These are phyloP conservation scores for Mobula birostris DNA, from an alignment of 2,113 vertebrate species.

Conservation along the genomic window DNA sequence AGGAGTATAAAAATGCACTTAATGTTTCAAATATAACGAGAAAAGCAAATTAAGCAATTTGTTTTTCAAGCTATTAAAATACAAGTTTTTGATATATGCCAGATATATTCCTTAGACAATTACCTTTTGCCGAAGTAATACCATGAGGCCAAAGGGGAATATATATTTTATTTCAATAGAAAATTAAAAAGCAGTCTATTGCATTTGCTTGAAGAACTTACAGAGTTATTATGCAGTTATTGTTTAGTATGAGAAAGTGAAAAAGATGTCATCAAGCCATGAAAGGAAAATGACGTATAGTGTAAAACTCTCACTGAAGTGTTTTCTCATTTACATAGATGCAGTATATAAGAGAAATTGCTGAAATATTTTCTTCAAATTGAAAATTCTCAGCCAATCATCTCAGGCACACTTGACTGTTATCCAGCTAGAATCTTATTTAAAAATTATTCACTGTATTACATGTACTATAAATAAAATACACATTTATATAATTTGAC, in stretches of 20 bases:
- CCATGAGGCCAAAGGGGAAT: background rate
- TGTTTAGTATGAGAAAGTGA: background rate
- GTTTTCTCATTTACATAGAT: background rate
- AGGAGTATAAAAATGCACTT: slow-evolving; percentile 6
- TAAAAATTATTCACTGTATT: background rate
- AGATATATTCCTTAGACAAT: background rate
- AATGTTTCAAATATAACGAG: background rate
- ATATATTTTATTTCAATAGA: background rate
- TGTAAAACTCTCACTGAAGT: background rate
- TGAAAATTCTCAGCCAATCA: slow-evolving; percentile 13
- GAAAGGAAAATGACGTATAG: background rate
- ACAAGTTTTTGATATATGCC: background rate
- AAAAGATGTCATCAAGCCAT: background rate
- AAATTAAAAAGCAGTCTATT: background rate
- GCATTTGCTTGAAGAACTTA: background rate
- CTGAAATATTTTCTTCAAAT: background rate
- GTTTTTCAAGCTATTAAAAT: background rate
- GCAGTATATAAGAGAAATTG: background rate
- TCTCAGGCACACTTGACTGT: background rate
- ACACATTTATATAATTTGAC: background rate
- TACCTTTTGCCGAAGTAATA: background rate
- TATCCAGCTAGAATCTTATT: background rate
- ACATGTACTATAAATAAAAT: background rate
- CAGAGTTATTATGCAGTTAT: slow-evolving; percentile 12
- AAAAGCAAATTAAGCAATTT: background rate